Base-by-base conservation (phyloP, 1,140 invertebrate genomes). In the Trypoxylus dichotomus region DNA sequence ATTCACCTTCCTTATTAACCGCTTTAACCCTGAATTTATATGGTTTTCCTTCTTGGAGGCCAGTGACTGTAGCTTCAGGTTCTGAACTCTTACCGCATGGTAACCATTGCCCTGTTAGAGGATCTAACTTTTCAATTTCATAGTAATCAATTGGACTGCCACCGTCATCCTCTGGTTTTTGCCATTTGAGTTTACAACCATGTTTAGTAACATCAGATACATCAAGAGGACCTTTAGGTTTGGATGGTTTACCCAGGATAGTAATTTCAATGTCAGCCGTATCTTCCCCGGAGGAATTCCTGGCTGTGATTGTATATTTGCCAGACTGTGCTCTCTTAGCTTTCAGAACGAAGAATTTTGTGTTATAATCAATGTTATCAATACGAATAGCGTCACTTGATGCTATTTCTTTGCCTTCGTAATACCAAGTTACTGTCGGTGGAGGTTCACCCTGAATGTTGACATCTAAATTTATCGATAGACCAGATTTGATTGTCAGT, bases 1-100 rank as follows among this genome's bases (percentile, higher is more conserved):
- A 98, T 85, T 98, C 96, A 25, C 98, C 98, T 86, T 99, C 97
- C 84, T 97, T 97, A 85, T 99, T 99, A n/a, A 99, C 96, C 24
- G 98, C 98, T 82, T 95, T 94, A 0, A 99, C 98, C 60, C 98
- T 90, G 92, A 99, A 99, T 89, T 99, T 98, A 88, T 99, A 99
- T 8, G 96, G 95, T 86, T 99, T 98, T 72, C 97, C 96, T 87
- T 98, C 95, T 81, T 95, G 92, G 41, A 98, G 88, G 11, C 96
- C 96, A 21, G 92, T 94, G 3, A 97, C 91, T 80, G 94, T 95
- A 3, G 94, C 94, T 87, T 94, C 93, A 0, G 94, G 93, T 77
- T 94, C 93, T 1, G 89, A 90, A 32, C 93, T 92, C 83, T 93
- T 91, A 25, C 93, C 96, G 83, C 95, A 97, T 8, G 96, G 94